Conservation (phyloP, 2,113 vertebrate genomes). For the Condylura cristata region DNA sequence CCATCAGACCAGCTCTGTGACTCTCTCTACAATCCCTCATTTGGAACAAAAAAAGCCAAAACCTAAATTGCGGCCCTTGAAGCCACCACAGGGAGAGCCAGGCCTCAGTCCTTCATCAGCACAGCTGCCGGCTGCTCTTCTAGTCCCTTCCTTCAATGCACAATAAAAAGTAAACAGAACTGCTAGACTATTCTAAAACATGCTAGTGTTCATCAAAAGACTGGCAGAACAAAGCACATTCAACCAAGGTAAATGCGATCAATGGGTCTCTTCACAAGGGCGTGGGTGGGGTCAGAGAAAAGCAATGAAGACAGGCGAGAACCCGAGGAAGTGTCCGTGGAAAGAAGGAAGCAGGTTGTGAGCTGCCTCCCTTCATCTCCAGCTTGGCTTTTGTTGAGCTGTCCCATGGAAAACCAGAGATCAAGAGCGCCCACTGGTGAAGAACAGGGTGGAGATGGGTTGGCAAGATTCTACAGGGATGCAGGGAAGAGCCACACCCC, state of each 20-base stretch:
- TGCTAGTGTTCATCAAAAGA: background rate
- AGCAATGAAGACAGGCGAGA: background rate
- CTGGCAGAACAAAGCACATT: background rate
- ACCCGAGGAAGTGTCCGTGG: background rate
- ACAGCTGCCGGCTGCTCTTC: background rate
- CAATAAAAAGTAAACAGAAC: background rate
- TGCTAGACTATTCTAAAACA: background rate
- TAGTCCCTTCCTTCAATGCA: background rate
- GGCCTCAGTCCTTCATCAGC: background rate
- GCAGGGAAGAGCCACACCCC: fast-evolving
- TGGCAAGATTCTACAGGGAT: background rate
- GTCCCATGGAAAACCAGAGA: background rate
- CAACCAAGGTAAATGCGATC: background rate
- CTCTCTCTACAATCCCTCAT: background rate
- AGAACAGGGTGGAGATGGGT: background rate
- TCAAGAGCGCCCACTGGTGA: background rate
- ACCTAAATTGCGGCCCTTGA: background rate
- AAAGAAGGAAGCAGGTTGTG: background rate
- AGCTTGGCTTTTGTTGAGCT: background rate
- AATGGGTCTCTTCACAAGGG: background rate
- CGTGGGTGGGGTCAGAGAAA: background rate
- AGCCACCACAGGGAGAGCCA: background rate
- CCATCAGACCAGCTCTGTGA: background rate
- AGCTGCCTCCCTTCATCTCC: background rate
- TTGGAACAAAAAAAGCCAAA: background rate